phyloP scores from a whole-genome alignment of 2,888 invertebrate genomes.

The Dynastes tityus region DNA sequence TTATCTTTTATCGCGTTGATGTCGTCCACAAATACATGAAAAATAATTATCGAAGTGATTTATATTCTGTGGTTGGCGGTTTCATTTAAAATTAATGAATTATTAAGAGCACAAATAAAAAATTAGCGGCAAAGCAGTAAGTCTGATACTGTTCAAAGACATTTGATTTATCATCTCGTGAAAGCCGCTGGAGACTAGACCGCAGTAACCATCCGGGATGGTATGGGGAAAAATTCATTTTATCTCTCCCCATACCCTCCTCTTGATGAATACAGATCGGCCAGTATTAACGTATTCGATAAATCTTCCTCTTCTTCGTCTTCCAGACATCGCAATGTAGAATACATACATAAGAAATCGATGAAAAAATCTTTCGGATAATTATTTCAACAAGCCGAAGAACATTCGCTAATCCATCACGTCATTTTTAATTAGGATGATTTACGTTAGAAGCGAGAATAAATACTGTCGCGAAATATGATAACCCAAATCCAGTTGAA shows the following conservation, averaged over 20 bases:
- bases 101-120: constrained; percentile 36
- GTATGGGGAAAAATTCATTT: constrained; percentile 33
- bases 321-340: constrained; percentile 16
- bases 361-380: constrained; percentile 21
- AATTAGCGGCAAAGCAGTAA: constrained; percentile 28
- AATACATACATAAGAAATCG: constrained; percentile 40
- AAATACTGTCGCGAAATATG: not conserved
- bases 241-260: constrained; percentile 18
- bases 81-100: constrained; percentile 40
- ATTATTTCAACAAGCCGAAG: constrained; percentile 42
- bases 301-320: constrained; percentile 34
- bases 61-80: constrained; percentile 36
- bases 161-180: constrained; percentile 40
- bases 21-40: constrained; percentile 19
- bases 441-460: constrained; percentile 13
- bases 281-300: constrained; percentile 40
- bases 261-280: constrained; percentile 37
- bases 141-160: constrained; percentile 29
- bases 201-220: not conserved
- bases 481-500: not conserved
- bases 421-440: constrained; percentile 36
- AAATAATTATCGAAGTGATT: constrained; percentile 35
- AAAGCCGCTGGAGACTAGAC: not conserved
- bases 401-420: constrained; percentile 39
- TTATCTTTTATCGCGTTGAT: not conserved